Evolutionary conservation across 2,797 vertebrate genomes (phyloP), one percentile per base, ranked within the genome.

Genomic region (Scomberomorus guttatus): DNA sequence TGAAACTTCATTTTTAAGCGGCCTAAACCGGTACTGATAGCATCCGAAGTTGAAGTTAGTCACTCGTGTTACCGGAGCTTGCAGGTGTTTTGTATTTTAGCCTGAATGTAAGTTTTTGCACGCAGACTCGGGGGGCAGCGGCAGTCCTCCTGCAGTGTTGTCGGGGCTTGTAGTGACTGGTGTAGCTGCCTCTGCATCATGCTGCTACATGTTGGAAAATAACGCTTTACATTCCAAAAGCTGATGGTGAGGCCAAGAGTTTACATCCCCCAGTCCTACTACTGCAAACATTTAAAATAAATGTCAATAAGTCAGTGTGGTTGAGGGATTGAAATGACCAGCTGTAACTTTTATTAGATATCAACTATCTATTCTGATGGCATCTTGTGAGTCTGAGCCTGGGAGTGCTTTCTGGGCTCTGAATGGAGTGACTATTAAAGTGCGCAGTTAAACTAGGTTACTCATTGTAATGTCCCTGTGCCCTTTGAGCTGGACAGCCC

Each of bases 181-280:
- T 46, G 37, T 3, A 57, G 59, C 44, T 39, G 8, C 24, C 10
- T 27, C 39, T 72, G 15, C 22, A 25, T 82, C 91, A 67, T 77
- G 91, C 77, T 81, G 79, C 54, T 67, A 90, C 92, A 88, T 81
- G 89, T 80, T 81, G 79, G 46, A 34, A 75, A 82, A 27, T 66
- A 64, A 71, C 24, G 18, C 80, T 75, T 56, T 69, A 68, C 87
- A 91, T 92, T 92, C 89, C 85, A 79, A 12, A 42, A 82, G 54
- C 32, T 65, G 52, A 50, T 61, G 72, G 3, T 77, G 51, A n/a
- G 59, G 50, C 12, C 13, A 29, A 15, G 71, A 42, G 15, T 59
- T 22, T 15, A 18, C 58, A 22, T 8, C 29, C 13, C 22, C 15
- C 6, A 0, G 3, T 10, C 5, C 11, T 37, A 17, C 58, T 11